Base-by-base conservation (phyloP, 2,888 invertebrate genomes). In the Catocala fraxini region DNA sequence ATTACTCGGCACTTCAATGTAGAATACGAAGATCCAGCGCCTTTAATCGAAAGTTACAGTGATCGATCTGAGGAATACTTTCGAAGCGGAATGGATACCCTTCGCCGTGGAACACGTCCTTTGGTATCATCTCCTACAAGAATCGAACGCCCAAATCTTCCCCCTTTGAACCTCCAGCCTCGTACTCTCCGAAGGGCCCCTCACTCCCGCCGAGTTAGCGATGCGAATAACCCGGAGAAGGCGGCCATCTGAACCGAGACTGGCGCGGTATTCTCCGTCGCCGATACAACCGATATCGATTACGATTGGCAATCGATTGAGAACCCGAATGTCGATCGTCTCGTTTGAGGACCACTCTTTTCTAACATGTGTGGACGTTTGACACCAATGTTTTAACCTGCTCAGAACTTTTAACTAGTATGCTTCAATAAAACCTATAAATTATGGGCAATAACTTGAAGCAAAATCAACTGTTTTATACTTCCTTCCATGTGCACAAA, bases 1-100 rank as follows among this genome's bases (percentile, higher is more conserved):
- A 97, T 97, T 83, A 96, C 96, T 59, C 96, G 97, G 39, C 97
- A 97, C 86, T 96, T 97, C 86, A 97, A 97, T 86, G 97, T 97
- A 54, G 97, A 98, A 75, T 97, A 97, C 84, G 97, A 97, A 86
- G 97, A 97, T 79, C 96, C 97, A 4, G 96, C 97, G 0, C 96
- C 97, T 0, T 84, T 96, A 56, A 96, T 97, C 83, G 97, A 97
- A 76, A 96, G 95, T 78, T 97, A 97, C 89, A 96, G 96, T 65
- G 94, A 94, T 42, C 82, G 93, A 59, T 90, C 90, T 0, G 92
- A 93, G 52, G 94, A 94, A 46, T 93, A 93, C 73, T 91, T 95
- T 77, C 81, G 91, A 1, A 90, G 84, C 54, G 94, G 92, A 12
- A 88, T 93, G 79, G 94, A 93, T 1, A 94, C 94, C 0, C 83